Base-by-base conservation (phyloP, 2,797 vertebrate genomes). In the Cossypha heuglini region DNA sequence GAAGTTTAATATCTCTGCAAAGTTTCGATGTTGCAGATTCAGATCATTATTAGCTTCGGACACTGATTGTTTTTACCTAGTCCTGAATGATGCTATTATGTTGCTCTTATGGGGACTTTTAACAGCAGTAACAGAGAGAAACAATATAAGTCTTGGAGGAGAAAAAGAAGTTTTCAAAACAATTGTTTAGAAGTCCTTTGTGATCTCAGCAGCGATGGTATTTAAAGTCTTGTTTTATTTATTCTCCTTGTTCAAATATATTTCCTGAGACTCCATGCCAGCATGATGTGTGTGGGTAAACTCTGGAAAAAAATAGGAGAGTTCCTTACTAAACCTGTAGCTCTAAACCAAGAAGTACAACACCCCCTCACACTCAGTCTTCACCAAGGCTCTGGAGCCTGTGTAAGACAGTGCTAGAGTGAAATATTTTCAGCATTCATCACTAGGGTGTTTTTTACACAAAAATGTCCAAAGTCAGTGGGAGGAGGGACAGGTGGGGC, bases 1-100 rank as follows among this genome's bases (percentile, higher is more conserved):
- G 31, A 88, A 86, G 93, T 94, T 95, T 89, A 93, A 66, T 75
- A 74, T 18, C 35, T 94, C 9, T 78, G 43, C 28, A 45, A 78
- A 46, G 16, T 87, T 96, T 83, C 88, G 42, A 62, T 77, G 66
- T 68, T 94, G 48, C 42, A 66, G 62, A 75, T 91, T 93, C 58
- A 68, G 61, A 90, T 77, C 20, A 48, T 0, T 1, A 37, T 78
- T 83, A 80, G 10, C 68, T 91, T 88, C 83, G 54, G 77, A 64
- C 0, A 3, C 14, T 0, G 2, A 24, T 45, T 79, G 24, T 43
- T 87, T 86, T 85, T 85, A 72, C 38, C 11, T 64, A 17, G 16
- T 87, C 38, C 58, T 42, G 13, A 83, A 92, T 66, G 38, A 80
- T 80, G 22, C 45, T 68, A 17, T 74, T 87, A 28, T 51, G 19